A percentile compares a stretch with the other conserved stretches of the same genome.
phyloP scores from a whole-genome alignment of 2,888 invertebrate genomes.

The Cosmopolites sordidus region DNA sequence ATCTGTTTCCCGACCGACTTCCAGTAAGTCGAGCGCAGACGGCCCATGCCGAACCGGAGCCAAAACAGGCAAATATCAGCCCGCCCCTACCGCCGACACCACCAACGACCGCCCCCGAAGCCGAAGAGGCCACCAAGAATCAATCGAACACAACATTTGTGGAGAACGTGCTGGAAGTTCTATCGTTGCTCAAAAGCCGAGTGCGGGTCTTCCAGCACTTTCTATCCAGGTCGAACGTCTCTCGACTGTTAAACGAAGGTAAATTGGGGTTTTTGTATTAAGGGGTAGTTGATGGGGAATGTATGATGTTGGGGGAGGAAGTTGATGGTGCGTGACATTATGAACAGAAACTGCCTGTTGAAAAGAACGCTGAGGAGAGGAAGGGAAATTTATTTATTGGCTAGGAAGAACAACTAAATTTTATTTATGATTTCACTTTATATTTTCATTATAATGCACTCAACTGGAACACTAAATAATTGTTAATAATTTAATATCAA shows the following conservation, averaged over 20 bases:
- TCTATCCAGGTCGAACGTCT: conserved; percentile 58
- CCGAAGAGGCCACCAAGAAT: conserved; percentile 37
- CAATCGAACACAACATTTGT: conserved; percentile 46
- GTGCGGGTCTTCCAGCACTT: conserved; percentile 63
- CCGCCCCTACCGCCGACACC: conserved; percentile 4
- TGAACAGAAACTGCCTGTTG: too few species aligned
- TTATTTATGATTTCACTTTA: too few species aligned
- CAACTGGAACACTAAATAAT: too few species aligned
- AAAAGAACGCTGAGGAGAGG: too few species aligned
- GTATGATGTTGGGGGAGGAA: too few species aligned
- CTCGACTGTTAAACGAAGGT: conserved; percentile 54
- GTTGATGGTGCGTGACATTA: too few species aligned
- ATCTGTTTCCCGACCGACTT: conserved; percentile 44
- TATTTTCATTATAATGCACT: too few species aligned
- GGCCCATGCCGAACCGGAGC: conserved; percentile 19
- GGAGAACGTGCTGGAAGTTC: conserved; percentile 52
- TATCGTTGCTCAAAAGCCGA: conserved; percentile 59
- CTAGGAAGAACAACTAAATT: too few species aligned
- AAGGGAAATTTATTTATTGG: too few species aligned
- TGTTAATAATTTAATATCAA: too few species aligned
- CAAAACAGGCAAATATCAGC: conserved; percentile 19
- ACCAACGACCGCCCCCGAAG: conserved; percentile 12
- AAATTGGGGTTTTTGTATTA: conserved; percentile 27
- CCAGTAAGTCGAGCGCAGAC: conserved; percentile 29
- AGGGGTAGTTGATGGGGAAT: neutral